Evolutionary conservation across 2,113 vertebrate species (phyloP), one percentile per base, ranked within the genome.

Genomic region (Motacilla tschutschensis): DNA sequence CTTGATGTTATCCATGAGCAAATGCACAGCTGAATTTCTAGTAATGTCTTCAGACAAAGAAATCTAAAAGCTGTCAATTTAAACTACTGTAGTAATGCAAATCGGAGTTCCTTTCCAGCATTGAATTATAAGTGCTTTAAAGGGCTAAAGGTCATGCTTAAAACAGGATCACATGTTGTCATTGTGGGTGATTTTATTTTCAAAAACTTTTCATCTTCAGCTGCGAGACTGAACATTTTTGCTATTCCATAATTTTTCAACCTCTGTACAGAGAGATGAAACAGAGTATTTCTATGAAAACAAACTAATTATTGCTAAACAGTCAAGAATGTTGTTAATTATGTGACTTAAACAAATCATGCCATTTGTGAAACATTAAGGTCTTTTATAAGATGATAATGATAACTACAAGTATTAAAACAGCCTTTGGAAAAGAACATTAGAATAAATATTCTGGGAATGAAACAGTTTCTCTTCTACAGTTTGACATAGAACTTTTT

Each of bases 311-410:
- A 91, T 72, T 94, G 79, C 83, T 72, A 78, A 84, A 90, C 87
- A 94, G 88, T 92, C 91, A 82, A 90, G 55, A 93, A 79, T 63
- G 55, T 79, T 95, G 83, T 92, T 95, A 93, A 92, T 82, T 94
- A 60, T 72, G 31, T 79, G 60, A 81, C 83, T 83, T 92, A 92
- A 96, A 47, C 63, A 66, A 93, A 90, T 90, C 60, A 77, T 0
- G 6, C 72, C 3, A 0, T 80, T 94, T 87, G 67, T 93, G 70
- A 92, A 95, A 77, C 54, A 77, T 77, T 83, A 92, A 80, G 63
- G 53, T 91, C 63, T 92, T 73, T 88, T 85, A 83, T 81, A 85
- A 94, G 80, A 87, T 84, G 8, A 65, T 91, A 94, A 94, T 69
- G 66, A 75, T n/a, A 88, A 17, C 31, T 78, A 41, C 2, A 31